Percentiles rank a stretch among this genome's conserved stretches.
These are phyloP conservation scores for Epinephelus lanceolatus DNA, from an alignment of 2,113 vertebrate species.

Conservation along the genomic window DNA sequence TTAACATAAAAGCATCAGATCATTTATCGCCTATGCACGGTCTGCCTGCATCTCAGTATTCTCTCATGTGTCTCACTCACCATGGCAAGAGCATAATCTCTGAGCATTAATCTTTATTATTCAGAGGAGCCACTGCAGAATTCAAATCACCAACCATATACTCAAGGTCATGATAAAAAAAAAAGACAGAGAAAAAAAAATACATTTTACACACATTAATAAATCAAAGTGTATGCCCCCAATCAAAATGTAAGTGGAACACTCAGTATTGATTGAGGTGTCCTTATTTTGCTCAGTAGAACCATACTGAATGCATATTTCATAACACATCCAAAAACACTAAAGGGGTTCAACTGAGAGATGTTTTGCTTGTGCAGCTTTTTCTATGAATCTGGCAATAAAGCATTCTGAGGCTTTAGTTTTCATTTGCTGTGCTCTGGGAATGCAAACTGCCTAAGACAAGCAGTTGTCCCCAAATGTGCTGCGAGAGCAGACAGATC, in stretches of 20 bases:
- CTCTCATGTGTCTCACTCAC: conserved; percentile 63
- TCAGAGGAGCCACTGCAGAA: conserved; percentile 55
- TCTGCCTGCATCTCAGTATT: conserved; percentile 52
- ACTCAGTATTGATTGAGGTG: conserved; percentile 57
- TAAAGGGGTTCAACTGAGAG: conserved; percentile 18
- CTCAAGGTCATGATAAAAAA: conserved; percentile 60
- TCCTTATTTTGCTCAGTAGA: conserved; percentile 46
- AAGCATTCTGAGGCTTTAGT: conserved; percentile 23
- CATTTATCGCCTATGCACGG: conserved; percentile 27
- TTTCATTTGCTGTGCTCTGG: conserved; percentile 15
- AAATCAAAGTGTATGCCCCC: conserved; percentile 55
- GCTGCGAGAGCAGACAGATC: conserved; percentile 31
- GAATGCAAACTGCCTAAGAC: conserved; percentile 39
- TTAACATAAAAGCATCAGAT: conserved; percentile 58
- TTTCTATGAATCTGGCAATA: conserved; percentile 14
- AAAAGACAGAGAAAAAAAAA: conserved; percentile 9
- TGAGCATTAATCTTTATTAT: conserved; percentile 77
- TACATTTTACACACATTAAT: conserved; percentile 49
- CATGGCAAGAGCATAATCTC: conserved; percentile 65
- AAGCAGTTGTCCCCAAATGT: conserved; percentile 27
- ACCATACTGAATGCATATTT: conserved; percentile 57
- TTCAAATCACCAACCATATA: conserved; percentile 63
- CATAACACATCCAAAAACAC: conserved; percentile 35
- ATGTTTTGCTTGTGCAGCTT: conserved; percentile 19
- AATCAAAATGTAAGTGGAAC: conserved; percentile 59